phyloP scores from a whole-genome alignment of 2,113 vertebrate genomes.

The Anthoscopus minutus region DNA sequence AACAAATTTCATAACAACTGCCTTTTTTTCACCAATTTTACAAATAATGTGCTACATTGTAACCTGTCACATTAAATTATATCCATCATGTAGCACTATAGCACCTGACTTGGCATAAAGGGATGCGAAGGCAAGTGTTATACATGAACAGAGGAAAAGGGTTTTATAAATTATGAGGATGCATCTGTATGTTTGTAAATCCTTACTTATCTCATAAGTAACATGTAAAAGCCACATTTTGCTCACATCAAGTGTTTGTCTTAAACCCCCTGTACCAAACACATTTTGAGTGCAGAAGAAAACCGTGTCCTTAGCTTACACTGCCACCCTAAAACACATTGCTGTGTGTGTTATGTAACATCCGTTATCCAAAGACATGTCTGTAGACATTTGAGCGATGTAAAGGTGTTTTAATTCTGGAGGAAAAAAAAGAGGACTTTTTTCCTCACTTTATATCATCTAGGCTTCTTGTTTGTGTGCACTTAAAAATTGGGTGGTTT shows the following conservation, averaged over 20 bases:
- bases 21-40: background rate
- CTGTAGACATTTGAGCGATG: background rate
- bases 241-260: background rate
- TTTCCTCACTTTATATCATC: background rate
- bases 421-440: background rate
- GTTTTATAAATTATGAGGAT: background rate
- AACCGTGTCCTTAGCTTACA: background rate
- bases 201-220: background rate
- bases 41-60: conserved; percentile 24
- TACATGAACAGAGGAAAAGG: background rate
- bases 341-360: background rate
- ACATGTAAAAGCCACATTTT: background rate
- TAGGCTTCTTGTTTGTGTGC: background rate
- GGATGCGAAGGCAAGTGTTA: background rate
- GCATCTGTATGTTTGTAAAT: background rate
- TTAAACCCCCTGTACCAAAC: background rate
- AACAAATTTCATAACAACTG: background rate
- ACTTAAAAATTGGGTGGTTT: background rate
- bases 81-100: background rate
- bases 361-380: background rate
- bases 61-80: conserved; percentile 24
- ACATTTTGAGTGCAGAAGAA: background rate
- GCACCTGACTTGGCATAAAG: conserved; percentile 6
- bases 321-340: background rate
- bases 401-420: background rate